Evolutionary conservation across 2,113 vertebrate genomes (phyloP).

Genomic region (Sceloporus undulatus): DNA sequence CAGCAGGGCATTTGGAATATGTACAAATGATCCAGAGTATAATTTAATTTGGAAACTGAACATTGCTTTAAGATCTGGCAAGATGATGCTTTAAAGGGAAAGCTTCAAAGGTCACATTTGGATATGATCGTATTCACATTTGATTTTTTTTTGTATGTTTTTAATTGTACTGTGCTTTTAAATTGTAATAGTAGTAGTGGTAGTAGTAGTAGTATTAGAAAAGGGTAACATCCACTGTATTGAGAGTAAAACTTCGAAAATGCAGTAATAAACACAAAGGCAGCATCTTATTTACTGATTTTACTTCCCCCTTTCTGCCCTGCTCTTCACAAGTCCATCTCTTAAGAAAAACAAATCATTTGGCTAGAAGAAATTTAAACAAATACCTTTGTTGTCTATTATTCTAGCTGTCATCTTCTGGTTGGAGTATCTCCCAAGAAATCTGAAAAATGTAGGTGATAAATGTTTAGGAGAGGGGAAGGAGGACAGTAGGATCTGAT

Average conservation of each 20-base stretch:
- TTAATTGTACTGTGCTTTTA: no score
- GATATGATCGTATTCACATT: no score
- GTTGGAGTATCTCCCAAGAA: neutral
- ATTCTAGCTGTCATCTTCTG: neutral
- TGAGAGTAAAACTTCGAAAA: neutral
- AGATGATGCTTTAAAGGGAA: neutral
- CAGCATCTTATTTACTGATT: neutral
- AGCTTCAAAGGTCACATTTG: neutral
- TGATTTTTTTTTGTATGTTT: no score
- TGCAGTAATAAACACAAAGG: neutral
- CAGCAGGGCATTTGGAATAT: neutral
- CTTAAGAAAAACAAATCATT: neutral
- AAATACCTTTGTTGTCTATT: neutral
- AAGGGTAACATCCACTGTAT: neutral
- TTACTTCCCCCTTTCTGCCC: neutral
- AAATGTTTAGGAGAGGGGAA: neutral
- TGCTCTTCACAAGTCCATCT: neutral
- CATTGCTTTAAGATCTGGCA: neutral
- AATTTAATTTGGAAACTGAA: neutral
- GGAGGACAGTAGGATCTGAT: neutral
- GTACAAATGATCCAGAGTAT: neutral
- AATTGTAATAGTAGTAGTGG: no score
- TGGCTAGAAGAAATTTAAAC: neutral
- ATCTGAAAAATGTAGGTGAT: neutral
- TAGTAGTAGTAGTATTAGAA: no score